These are phyloP conservation scores for Meriones psammophilus DNA, from an alignment of 2,797 vertebrate species.

Conservation along the genomic window DNA sequence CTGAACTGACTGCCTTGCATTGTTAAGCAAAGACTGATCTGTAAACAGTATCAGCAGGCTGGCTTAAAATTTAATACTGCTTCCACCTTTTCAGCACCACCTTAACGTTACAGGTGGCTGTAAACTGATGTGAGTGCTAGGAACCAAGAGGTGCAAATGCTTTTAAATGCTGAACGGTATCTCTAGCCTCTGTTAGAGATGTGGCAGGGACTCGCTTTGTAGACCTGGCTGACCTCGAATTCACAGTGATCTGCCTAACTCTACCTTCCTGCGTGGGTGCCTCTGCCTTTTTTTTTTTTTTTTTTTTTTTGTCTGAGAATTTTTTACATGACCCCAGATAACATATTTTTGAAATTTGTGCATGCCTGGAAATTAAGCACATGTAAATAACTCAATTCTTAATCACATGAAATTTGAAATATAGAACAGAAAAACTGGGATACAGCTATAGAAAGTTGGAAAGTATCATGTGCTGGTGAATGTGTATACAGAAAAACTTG, in stretches of 20 bases:
- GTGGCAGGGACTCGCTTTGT: neutral
- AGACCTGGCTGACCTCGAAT: too few species aligned
- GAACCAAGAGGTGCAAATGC: neutral
- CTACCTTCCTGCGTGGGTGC: neutral
- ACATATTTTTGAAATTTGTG: constrained; percentile 15
- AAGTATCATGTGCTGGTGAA: neutral
- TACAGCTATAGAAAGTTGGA: neutral
- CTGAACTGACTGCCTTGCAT: neutral
- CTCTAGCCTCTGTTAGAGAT: neutral
- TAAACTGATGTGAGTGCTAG: neutral
- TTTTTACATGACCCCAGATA: neutral
- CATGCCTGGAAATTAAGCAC: constrained; percentile 45
- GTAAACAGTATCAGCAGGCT: neutral
- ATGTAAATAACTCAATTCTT: neutral
- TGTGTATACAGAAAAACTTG: neutral
- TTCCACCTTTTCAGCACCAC: neutral
- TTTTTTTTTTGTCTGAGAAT: neutral
- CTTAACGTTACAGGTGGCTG: neutral
- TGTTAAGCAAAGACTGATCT: neutral
- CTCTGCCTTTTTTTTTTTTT: neutral
- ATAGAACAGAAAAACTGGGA: neutral
- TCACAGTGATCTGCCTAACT: too few species aligned
- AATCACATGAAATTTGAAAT: constrained; percentile 29
- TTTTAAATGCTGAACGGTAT: too few species aligned
- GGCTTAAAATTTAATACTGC: neutral